Evolutionary conservation across 2,113 vertebrate species (phyloP), one percentile per base, ranked within the genome.

Genomic region (Empidonax traillii): DNA sequence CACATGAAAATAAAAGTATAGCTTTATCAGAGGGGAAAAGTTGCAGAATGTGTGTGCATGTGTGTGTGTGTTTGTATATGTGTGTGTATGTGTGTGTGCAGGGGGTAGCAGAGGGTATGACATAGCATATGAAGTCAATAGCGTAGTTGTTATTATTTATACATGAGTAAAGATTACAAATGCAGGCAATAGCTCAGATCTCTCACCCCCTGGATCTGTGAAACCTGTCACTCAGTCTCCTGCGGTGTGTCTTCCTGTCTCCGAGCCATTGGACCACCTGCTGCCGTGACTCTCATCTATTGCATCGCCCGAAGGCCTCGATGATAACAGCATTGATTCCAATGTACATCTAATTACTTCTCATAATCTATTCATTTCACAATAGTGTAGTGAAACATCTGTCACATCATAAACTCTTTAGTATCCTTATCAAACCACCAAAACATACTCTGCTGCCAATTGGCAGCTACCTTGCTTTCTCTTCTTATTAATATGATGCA

Each of bases 361-460:
- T 99, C 99, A 99, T 99, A 99, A 99, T 99, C 99, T 99, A 99
- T 99, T 99, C 99, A 99, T 99, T 99, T 99, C 98, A 98, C 98
- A 98, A 99, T 98, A 98, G 98, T 98, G 98, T 98, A 99, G 98
- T 99, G 98, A 98, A 99, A 99, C 99, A 99, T 99, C 99, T 99
- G 99, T 99, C 98, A 99, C 98, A 98, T 98, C 98, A 98, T 98
- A 98, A 98, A 98, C 98, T 98, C 98, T 98, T 98, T 98, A 98
- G 98, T 98, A 98, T 98, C 98, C 98, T 98, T 98, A 98, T 98
- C 98, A 98, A 98, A 98, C 98, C 98, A 98, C 98, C 97, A 98
- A 98, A 98, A 98, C 98, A 98, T 94, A 97, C 96, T 98, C 97
- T 68, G 87, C 94, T 98, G 98, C 98, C 98, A 98, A 97, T 98